Evolutionary conservation across 2,113 vertebrate species (phyloP), one percentile per base, ranked within the genome.

Genomic region (Chelonoidis abingdonii): DNA sequence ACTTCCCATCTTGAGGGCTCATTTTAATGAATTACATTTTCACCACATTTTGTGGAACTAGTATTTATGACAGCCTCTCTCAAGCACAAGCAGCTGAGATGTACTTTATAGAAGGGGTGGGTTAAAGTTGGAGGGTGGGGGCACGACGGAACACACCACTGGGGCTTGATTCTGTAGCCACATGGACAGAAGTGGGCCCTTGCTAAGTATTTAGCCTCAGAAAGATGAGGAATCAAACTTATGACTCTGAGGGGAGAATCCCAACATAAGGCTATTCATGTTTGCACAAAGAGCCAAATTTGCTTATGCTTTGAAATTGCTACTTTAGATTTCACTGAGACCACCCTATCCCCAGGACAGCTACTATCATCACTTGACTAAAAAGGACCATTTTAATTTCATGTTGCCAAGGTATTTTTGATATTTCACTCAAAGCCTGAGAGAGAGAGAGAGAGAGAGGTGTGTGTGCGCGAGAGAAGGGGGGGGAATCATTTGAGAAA

Each of bases 221-320:
- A 47, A 62, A 25, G 3, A n/a, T 2, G 1, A 3, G 1, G 27
- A 4, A 78, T 0, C 0, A 44, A 76, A 41, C 0, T 0, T 3
- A 78, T 49, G 31, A 56, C 79, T 9, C 10, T 8, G 10, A 49
- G 35, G 29, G 50, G 29, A 14, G 80, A 91, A 91, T 11, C 31
- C 31, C 6, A 14, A 41, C 27, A 24, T 5, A 13, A 8, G 14
- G 31, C 31, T 81, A 10, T 5, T 81, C 24, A 44, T 2, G 78
- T 78, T 29, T 54, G 52, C 1, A 35, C 1, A 10, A 2, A 78
- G 57, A 89, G 25, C 1, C 5, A 2, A 2, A 56, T 89, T 4
- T 8, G 10, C 16, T 86, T 62, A 25, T 25, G 10, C 79, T 94
- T 84, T 14, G 49, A 24, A 8, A 29, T 84, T 83, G 62, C 31